These are phyloP conservation scores for Caretta caretta DNA, from an alignment of 2,113 vertebrate genomes.

Conservation along the genomic window DNA sequence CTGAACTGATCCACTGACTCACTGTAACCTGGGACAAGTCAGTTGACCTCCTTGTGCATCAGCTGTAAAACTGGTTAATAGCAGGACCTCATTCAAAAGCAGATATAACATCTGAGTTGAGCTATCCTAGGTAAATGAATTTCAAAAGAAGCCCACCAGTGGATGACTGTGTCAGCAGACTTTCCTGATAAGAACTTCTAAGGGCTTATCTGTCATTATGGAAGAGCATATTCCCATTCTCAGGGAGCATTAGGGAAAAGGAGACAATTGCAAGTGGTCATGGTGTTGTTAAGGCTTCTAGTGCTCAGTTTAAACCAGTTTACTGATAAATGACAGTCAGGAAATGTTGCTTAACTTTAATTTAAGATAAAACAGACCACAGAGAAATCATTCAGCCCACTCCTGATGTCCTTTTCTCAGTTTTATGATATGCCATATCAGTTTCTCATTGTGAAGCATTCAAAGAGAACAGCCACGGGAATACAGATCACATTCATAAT, in stretches of 20 bases:
- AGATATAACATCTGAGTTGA: constrained; percentile 1
- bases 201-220: not conserved
- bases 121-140: not conserved
- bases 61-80: not conserved
- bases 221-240: not conserved
- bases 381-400: not conserved
- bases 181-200: not conserved
- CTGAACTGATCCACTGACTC: not conserved
- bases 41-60: not conserved
- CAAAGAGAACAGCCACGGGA: constrained; percentile 1
- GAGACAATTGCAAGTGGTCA: not conserved
- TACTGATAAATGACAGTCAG: not conserved
- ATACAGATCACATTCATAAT: not conserved
- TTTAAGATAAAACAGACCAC: not conserved
- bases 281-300: not conserved
- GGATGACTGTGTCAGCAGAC: not conserved
- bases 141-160: not conserved
- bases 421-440: constrained; percentile 9
- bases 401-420: not conserved
- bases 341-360: not conserved
- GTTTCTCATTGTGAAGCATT: not conserved
- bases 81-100: not conserved
- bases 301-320: not conserved
- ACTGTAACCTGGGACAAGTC: not conserved
- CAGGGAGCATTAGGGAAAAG: not conserved